phyloP scores from a whole-genome alignment of 2,888 invertebrate species.

The Dicycla oo region DNA sequence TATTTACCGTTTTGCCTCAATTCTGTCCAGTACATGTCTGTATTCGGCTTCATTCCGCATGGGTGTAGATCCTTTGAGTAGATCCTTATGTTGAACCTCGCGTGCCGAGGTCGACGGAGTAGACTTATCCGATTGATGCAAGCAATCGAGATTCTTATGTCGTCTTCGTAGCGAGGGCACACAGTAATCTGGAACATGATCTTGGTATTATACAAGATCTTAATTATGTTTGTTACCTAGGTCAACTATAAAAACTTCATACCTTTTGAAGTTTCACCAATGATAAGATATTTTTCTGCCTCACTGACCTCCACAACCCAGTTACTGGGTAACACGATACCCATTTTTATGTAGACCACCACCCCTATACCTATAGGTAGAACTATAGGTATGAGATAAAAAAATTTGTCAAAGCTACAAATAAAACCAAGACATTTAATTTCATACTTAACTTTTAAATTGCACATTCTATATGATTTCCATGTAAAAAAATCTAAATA shows the following conservation, averaged over 20 bases:
- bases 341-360: no score
- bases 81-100: neutral
- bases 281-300: no score
- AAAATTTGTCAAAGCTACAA: neutral
- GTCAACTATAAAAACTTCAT: neutral
- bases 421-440: neutral
- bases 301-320: neutral
- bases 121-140: neutral
- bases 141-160: neutral
- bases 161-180: conserved; percentile 8
- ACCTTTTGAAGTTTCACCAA: neutral
- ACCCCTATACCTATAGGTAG: no score
- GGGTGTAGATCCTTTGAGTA: neutral
- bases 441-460: neutral
- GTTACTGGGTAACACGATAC: neutral
- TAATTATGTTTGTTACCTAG: neutral
- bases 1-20: conserved; percentile 5
- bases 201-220: neutral
- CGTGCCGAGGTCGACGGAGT: neutral
- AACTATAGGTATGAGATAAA: neutral
- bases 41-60: neutral
- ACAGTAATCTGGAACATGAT: conserved; percentile 24
- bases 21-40: neutral
- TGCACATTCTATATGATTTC: neutral
- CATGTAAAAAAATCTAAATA: neutral